Percentiles rank a stretch among this genome's conserved stretches.
phyloP scores from a whole-genome alignment of 2,797 vertebrate genomes.

The Cyprinodon diabolis region DNA sequence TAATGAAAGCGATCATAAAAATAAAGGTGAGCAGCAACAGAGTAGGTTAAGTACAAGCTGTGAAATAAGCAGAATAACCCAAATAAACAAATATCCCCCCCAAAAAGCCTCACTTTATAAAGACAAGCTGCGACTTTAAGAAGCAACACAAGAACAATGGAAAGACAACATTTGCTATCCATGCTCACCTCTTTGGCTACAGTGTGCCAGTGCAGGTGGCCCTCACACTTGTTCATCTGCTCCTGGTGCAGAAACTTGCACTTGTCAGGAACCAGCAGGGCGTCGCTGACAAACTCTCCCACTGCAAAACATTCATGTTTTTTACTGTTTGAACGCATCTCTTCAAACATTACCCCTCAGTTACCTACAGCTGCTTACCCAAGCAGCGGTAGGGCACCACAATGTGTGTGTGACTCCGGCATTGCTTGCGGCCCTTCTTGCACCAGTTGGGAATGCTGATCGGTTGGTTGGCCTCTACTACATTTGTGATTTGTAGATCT shows the following conservation, averaged over 20 bases:
- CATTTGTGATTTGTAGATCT: slow-evolving; percentile 95
- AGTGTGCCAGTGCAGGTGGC: slow-evolving; percentile 97
- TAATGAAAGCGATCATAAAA: background rate
- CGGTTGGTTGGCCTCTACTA: slow-evolving; percentile 94
- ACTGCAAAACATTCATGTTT: slow-evolving; percentile 75
- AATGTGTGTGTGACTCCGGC: slow-evolving; percentile 89
- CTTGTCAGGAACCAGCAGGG: slow-evolving; percentile 96
- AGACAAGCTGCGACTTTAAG: background rate
- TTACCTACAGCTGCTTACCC: slow-evolving; percentile 77
- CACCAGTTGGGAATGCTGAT: slow-evolving; percentile 94
- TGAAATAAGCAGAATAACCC: background rate
- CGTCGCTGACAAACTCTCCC: slow-evolving; percentile 97
- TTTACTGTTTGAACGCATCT: background rate
- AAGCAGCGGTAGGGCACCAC: slow-evolving; percentile 97
- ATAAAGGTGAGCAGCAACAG: too few species aligned
- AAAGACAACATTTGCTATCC: background rate
- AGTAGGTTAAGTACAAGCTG: background rate
- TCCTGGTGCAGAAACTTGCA: slow-evolving; percentile 98
- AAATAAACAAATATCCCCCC: too few species aligned
- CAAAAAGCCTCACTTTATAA: background rate
- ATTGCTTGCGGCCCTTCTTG: slow-evolving; percentile 90
- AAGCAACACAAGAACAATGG: background rate
- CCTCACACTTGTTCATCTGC: slow-evolving; percentile 96
- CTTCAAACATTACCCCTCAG: slow-evolving; percentile 9
- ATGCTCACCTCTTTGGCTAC: slow-evolving; percentile 94